Conservation (phyloP, 2,888 invertebrate genomes). For the Sinhomidia bicolor region DNA sequence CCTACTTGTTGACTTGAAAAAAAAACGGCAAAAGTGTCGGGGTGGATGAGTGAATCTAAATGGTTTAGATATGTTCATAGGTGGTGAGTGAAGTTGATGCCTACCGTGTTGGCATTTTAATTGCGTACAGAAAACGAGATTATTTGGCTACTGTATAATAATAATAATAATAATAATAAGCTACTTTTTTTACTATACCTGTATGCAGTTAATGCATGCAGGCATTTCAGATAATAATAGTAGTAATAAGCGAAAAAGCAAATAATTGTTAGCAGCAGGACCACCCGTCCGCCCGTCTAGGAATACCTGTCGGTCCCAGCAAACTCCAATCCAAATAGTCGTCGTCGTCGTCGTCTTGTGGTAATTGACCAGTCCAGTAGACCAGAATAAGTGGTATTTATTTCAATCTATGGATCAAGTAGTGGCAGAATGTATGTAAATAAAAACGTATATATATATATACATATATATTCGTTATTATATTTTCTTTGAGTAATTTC, state of each 20-base stretch:
- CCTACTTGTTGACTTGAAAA: background rate
- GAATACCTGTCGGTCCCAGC: slow-evolving; percentile 50
- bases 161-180: slow-evolving; percentile 26
- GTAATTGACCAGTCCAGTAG: slow-evolving; percentile 61
- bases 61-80: slow-evolving; percentile 45
- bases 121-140: slow-evolving; percentile 71
- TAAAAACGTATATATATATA: no score
- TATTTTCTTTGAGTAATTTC: slow-evolving; percentile 31
- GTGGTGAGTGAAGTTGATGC: slow-evolving; percentile 62
- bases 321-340: slow-evolving; percentile 50
- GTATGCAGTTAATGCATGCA: background rate
- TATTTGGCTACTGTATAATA: slow-evolving; percentile 71
- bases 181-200: background rate
- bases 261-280: slow-evolving; percentile 67
- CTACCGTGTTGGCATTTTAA: slow-evolving; percentile 71
- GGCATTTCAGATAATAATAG: slow-evolving; percentile 31
- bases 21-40: background rate
- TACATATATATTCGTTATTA: no score
- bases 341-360: no score
- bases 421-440: slow-evolving; percentile 18
- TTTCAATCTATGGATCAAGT: slow-evolving; percentile 24
- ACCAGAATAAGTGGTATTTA: slow-evolving; percentile 54
- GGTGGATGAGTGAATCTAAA: slow-evolving; percentile 31
- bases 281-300: slow-evolving; percentile 70
- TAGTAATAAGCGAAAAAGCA: slow-evolving; percentile 64